Conservation (phyloP, 2,797 vertebrate species). For the Glyptemys insculpta region DNA sequence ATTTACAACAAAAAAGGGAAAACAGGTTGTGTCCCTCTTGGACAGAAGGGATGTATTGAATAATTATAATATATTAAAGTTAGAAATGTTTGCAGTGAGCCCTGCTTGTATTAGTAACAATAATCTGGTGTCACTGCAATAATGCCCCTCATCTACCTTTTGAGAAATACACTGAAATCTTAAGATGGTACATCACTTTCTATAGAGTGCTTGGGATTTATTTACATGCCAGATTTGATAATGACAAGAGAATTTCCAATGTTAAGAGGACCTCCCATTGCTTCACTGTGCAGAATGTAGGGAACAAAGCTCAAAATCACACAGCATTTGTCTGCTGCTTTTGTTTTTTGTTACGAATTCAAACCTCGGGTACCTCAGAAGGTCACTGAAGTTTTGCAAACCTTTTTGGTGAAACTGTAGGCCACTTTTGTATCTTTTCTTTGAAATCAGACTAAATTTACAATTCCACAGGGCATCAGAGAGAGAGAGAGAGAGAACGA, state of each 20-base stretch:
- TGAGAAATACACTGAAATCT: not conserved
- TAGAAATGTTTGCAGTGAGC: not conserved
- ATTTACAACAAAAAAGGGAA: not conserved
- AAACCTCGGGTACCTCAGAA: not conserved
- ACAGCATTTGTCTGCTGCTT: not conserved
- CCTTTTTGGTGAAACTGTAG: not conserved
- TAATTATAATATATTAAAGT: not conserved
- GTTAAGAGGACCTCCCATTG: slow-evolving; percentile 16
- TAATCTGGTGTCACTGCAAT: not conserved
- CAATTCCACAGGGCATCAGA: not conserved
- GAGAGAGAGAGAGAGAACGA: not conserved
- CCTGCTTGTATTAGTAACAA: not conserved
- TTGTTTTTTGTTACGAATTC: not conserved
- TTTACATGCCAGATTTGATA: slow-evolving; percentile 19
- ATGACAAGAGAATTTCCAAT: slow-evolving; percentile 35
- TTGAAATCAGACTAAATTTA: not conserved
- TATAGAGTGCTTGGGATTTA: slow-evolving; percentile 28
- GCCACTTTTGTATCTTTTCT: not conserved
- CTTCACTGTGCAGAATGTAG: not conserved
- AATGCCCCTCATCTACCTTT: not conserved
- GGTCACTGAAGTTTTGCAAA: not conserved
- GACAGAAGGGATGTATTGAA: not conserved
- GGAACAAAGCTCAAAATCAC: not conserved
- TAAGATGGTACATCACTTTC: not conserved
- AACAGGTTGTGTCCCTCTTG: not conserved